Evolutionary conservation across 2,888 invertebrate genomes (phyloP).

Genomic region (Miltochrista miniata): DNA sequence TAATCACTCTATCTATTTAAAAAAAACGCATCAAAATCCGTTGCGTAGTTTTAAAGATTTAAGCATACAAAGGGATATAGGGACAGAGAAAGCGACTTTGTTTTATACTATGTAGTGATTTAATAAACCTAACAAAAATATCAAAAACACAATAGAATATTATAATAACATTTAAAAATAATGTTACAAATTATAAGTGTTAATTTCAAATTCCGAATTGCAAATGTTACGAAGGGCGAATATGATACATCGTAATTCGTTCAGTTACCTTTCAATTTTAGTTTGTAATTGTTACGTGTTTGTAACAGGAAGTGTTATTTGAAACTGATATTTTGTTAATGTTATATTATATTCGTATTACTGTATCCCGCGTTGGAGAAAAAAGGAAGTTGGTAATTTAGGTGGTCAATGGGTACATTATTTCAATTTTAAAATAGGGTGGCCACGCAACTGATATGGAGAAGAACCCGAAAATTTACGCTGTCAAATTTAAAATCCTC

Average conservation of each 20-base stretch:
- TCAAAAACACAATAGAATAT: constrained; percentile 21
- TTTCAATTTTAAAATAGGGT: too few species aligned
- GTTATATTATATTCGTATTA: neutral
- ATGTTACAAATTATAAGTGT: constrained; percentile 28
- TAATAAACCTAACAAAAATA: constrained; percentile 26
- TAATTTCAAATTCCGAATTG: constrained; percentile 16
- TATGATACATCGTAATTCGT: constrained; percentile 25
- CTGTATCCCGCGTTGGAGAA: neutral
- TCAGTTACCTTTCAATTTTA: constrained; percentile 22
- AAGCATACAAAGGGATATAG: too few species aligned
- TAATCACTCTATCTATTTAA: too few species aligned
- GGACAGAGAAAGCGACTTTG: too few species aligned
- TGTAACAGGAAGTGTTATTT: constrained; percentile 40
- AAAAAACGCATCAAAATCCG: too few species aligned
- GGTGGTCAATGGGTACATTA: too few species aligned
- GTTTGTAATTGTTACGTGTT: constrained; percentile 19
- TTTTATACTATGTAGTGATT: constrained; percentile 18
- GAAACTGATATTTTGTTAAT: constrained; percentile 28
- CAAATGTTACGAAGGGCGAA: constrained; percentile 12
- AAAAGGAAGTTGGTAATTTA: neutral
- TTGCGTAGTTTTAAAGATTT: too few species aligned
- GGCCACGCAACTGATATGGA: too few species aligned
- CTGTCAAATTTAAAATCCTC: too few species aligned
- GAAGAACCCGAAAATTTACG: too few species aligned
- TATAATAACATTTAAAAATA: constrained; percentile 10